phyloP scores from a whole-genome alignment of 1,140 invertebrate species.

The Brachionus plicatilis region DNA sequence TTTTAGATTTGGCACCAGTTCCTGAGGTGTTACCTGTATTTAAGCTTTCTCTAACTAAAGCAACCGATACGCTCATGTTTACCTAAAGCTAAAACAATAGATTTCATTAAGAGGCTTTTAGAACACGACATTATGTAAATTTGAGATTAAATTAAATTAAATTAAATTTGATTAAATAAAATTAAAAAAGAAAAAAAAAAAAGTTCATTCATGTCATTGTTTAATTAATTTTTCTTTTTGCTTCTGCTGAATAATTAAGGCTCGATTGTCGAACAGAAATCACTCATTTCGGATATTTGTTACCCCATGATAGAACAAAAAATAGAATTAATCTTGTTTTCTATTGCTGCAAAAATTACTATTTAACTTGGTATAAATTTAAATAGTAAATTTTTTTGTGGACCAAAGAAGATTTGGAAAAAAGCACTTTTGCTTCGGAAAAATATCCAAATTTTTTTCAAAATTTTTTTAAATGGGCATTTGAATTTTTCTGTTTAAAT shows the following conservation, averaged over 20 bases:
- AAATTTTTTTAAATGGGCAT: background rate
- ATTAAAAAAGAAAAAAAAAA: background rate
- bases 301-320: too few species aligned
- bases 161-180: too few species aligned
- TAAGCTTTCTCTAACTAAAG: constrained; percentile 14
- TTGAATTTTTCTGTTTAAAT: background rate
- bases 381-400: background rate
- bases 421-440: background rate
- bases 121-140: background rate
- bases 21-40: constrained; percentile 16
- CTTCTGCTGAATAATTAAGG: too few species aligned
- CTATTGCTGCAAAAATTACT: too few species aligned
- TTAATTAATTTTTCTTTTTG: background rate
- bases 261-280: too few species aligned
- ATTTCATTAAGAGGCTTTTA: background rate
- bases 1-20: background rate
- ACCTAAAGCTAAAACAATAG: background rate
- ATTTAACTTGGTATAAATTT: too few species aligned
- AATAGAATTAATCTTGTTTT: too few species aligned
- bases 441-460: background rate
- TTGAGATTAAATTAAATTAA: background rate
- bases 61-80: constrained; percentile 14
- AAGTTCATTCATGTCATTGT: background rate
- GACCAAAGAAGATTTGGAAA: background rate
- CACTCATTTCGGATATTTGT: too few species aligned